Evolutionary conservation across 1,140 invertebrate species (phyloP).

Genomic region (Cataglyphis hispanica): DNA sequence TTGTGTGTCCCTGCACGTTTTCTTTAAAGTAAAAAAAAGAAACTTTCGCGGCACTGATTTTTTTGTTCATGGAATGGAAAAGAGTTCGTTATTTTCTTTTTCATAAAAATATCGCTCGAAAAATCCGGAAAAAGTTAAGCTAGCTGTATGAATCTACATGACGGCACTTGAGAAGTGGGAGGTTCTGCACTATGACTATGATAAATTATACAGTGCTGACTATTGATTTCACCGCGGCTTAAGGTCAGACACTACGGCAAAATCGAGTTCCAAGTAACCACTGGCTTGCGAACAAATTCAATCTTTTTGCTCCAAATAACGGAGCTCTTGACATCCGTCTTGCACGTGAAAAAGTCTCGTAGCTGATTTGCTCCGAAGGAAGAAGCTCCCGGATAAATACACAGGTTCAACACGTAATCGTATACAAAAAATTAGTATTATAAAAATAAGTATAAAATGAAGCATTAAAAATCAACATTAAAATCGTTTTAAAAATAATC

Average conservation of each 20-base stretch:
- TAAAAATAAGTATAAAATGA: background rate
- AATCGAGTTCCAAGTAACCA: conserved; percentile 72
- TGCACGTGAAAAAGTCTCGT: background rate
- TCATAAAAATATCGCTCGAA: background rate
- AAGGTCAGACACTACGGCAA: conserved; percentile 82
- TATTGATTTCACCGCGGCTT: conserved; percentile 82
- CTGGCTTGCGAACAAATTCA: conserved; percentile 72
- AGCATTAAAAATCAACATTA: background rate
- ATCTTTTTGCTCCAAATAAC: conserved; percentile 77
- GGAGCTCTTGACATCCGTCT: background rate
- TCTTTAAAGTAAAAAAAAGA: background rate
- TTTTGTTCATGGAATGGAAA: background rate
- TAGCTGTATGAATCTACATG: conserved; percentile 13
- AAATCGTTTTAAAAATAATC: background rate
- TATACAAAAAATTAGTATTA: background rate
- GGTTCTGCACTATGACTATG: conserved; percentile 77
- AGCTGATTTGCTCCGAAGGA: conserved; percentile 1
- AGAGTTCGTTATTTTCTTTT: background rate
- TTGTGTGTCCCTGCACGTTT: background rate
- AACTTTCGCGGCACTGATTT: background rate
- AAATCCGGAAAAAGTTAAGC: conserved; percentile 17
- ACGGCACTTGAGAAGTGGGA: conserved; percentile 29
- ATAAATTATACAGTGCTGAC: conserved; percentile 83
- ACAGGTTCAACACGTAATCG: background rate
- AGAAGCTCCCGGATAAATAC: background rate